Evolutionary conservation across 1,140 invertebrate species (phyloP).

Genomic region (Lanistes nyassanus): DNA sequence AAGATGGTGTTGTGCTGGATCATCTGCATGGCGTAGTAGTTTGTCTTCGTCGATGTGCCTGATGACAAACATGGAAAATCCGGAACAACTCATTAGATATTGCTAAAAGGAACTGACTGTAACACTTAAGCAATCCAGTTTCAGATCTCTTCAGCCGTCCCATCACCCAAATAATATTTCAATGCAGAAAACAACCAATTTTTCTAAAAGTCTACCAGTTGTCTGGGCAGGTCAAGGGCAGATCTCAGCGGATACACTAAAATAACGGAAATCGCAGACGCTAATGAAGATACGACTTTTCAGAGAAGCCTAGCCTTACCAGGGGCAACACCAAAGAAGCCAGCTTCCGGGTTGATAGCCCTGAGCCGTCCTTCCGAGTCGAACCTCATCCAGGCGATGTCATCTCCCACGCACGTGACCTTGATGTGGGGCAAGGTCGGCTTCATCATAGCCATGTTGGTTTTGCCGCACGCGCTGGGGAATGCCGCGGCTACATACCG

Average conservation of each 20-base stretch:
- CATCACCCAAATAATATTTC: too few species aligned
- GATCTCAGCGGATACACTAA: too few species aligned
- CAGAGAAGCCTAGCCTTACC: constrained; percentile 69
- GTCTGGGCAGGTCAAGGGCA: too few species aligned
- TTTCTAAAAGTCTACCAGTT: too few species aligned
- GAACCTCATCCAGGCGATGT: constrained; percentile 87
- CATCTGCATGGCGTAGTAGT: constrained; percentile 97
- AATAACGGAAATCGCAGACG: not conserved
- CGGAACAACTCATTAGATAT: too few species aligned
- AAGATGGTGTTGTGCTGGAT: constrained; percentile 95
- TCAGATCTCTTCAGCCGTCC: too few species aligned
- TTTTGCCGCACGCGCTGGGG: constrained; percentile 98
- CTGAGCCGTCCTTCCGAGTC: constrained; percentile 88
- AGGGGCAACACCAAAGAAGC: constrained; percentile 99
- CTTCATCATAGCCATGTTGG: constrained; percentile 98
- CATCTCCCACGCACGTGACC: constrained; percentile 70
- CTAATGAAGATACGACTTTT: not conserved
- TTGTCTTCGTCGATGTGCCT: constrained; percentile 87
- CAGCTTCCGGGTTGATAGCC: constrained; percentile 98
- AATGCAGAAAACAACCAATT: too few species aligned
- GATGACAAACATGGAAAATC: too few species aligned
- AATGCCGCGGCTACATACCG: constrained; percentile 96
- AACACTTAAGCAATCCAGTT: too few species aligned
- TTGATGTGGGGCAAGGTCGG: constrained; percentile 94
- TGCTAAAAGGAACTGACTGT: too few species aligned